Evolutionary conservation across 2,113 vertebrate species (phyloP).

Genomic region (Melanerpes aurifrons): DNA sequence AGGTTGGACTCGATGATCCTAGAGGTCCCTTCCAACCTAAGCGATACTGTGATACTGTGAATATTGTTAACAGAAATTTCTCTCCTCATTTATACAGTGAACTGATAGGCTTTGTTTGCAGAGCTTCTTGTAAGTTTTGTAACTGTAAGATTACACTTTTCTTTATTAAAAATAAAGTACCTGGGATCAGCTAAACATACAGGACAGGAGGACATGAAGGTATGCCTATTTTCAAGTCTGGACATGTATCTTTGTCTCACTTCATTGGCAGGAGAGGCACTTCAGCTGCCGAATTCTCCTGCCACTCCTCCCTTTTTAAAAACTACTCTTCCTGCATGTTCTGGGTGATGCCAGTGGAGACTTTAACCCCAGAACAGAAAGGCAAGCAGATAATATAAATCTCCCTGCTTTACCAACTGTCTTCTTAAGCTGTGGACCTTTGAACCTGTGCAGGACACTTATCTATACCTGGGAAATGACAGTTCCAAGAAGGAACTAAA

Average conservation of each 20-base stretch:
- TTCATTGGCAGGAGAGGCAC: accelerated
- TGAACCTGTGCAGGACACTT: accelerated
- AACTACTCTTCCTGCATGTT: background rate
- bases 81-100: background rate
- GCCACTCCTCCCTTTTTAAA: background rate
- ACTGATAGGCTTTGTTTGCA: background rate
- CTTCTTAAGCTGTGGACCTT: background rate
- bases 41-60: too few relatives aligned
- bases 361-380: background rate
- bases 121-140: background rate
- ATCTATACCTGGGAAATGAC: background rate
- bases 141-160: background rate
- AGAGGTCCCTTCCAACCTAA: too few relatives aligned
- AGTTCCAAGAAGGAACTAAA: background rate
- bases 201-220: background rate
- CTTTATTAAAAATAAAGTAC: background rate
- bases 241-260: background rate
- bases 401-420: background rate
- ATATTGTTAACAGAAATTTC: background rate
- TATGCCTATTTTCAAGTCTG: background rate
- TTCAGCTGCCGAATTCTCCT: background rate
- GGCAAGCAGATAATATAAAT: background rate
- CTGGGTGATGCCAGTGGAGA: background rate
- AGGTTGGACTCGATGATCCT: too few relatives aligned
- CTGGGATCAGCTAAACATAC: background rate